These are phyloP conservation scores for Leptosomus discolor DNA, from an alignment of 2,113 vertebrate species.

Conservation along the genomic window DNA sequence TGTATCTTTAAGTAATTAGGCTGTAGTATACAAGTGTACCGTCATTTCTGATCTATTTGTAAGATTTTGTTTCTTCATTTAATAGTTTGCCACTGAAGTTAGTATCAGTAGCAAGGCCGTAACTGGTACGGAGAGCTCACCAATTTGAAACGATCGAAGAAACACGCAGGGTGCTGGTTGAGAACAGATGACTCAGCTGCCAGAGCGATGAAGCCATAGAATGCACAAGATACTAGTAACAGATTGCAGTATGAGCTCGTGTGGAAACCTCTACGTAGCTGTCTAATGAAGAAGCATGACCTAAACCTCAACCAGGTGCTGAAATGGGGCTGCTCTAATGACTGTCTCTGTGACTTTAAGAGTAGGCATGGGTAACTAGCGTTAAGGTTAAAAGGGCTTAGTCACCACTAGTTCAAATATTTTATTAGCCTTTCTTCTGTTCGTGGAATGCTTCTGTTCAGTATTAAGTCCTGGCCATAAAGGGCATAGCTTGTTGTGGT, in stretches of 20 bases:
- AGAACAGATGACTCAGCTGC: neutral
- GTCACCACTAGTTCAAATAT: neutral
- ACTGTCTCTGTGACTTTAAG: neutral
- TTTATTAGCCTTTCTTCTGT: neutral
- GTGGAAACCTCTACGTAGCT: accelerated
- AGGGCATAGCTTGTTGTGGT: neutral
- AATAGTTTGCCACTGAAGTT: neutral
- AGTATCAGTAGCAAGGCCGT: neutral
- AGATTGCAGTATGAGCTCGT: neutral
- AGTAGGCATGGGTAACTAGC: too few species aligned
- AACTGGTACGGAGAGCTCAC: neutral
- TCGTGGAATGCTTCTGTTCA: neutral
- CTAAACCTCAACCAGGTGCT: neutral
- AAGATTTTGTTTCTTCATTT: neutral
- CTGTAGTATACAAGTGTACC: neutral
- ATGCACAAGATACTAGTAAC: accelerated
- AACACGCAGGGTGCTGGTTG: neutral
- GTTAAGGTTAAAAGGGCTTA: neutral
- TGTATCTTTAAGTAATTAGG: neutral
- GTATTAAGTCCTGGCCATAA: neutral
- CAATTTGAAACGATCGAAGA: neutral
- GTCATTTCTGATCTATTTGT: neutral
- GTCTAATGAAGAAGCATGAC: neutral
- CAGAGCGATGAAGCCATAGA: neutral
- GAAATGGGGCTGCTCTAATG: neutral